These are phyloP conservation scores for Chelonus insularis DNA, from an alignment of 1,140 invertebrate genomes.

Conservation along the genomic window DNA sequence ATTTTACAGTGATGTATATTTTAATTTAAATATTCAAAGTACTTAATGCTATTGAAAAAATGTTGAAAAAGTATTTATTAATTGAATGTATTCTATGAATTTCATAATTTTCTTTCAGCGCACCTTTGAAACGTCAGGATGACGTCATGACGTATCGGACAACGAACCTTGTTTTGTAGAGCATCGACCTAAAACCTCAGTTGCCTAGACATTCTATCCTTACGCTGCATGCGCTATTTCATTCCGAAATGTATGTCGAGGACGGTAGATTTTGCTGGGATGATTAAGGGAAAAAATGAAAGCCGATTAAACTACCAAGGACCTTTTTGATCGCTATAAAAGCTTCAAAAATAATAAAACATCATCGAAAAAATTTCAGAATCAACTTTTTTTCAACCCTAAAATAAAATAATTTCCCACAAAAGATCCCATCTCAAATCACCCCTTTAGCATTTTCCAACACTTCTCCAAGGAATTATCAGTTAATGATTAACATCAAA, in stretches of 20 bases:
- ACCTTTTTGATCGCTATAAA: no score
- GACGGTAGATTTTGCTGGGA: constrained; percentile 36
- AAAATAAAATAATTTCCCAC: no score
- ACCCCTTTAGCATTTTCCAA: no score
- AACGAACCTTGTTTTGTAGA: constrained; percentile 48
- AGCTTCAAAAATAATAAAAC: background rate
- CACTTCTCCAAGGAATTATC: no score
- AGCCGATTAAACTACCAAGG: no score
- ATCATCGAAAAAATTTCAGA: constrained; percentile 2
- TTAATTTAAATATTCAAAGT: background rate
- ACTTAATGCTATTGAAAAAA: no score
- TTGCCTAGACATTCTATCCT: constrained; percentile 42
- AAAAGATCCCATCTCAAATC: no score
- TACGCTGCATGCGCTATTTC: constrained; percentile 32
- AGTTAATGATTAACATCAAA: no score
- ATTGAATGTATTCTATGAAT: no score
- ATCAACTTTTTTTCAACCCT: no score
- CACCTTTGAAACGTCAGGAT: constrained; percentile 37
- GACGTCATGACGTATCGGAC: constrained; percentile 54
- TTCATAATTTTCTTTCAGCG: constrained; percentile 9
- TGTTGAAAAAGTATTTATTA: no score
- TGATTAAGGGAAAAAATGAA: constrained; percentile 35
- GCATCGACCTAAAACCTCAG: constrained; percentile 55
- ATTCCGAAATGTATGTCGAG: constrained; percentile 39
- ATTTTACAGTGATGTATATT: no score